Evolutionary conservation across 2,797 vertebrate genomes (phyloP), one percentile per base, ranked within the genome.

Genomic region (Pyrocephalus nanus): DNA sequence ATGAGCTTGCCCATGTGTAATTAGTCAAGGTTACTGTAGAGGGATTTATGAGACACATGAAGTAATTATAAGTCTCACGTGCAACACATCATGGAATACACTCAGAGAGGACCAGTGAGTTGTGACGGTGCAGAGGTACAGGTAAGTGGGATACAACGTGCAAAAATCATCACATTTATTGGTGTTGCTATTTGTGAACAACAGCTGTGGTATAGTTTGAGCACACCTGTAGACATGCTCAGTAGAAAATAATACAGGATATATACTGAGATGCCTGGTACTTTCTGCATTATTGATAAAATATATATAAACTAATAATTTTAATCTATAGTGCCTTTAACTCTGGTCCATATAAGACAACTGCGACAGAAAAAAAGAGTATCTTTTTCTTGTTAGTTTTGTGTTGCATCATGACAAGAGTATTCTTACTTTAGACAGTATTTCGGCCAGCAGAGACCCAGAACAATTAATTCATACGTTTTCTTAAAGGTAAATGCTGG

Each of bases 11-110:
- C 88, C 88, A 81, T 40, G 75, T 73, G 79, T 55, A 88, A 95
- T 92, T 92, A 90, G 88, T 79, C 58, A 66, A 73, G 86, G 88
- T 88, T 90, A 78, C 88, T 76, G 92, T 86, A 90, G 73, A 93
- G 73, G 70, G 88, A 88, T 94, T 95, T 96, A 94, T 73, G 94
- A 95, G 88, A 78, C 64, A 53, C 34, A 45, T 65, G 90, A 88
- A 95, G 58, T 69, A 92, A 92, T 83, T 84, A 26, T 12, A 94
- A 72, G 76, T 66, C 81, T 88, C 76, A 75, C 0, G 0, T 84
- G 90, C 48, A 81, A 84, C 9, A 78, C 70, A 86, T 90, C 58
- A 92, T 66, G 73, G 86, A 79, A 88, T 64, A 48, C 8, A 8
- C 36, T 65, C 58, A 60, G 66, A 80, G 50, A 83, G 36, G 69